A percentile compares a stretch with the other conserved stretches of the same genome.
phyloP scores from a whole-genome alignment of 2,113 vertebrate genomes.

The Cebidichthys violaceus region DNA sequence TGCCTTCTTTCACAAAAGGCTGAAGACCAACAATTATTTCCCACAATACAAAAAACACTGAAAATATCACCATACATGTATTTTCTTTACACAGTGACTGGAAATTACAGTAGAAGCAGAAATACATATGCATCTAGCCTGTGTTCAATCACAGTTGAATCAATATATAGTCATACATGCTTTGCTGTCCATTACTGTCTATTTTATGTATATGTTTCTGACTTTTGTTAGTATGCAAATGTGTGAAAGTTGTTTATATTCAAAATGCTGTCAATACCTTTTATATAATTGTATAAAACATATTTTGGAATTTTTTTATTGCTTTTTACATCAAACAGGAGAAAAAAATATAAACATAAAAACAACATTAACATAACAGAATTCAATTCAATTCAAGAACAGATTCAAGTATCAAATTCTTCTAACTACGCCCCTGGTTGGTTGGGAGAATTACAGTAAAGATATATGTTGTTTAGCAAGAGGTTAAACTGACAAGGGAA shows the following conservation, averaged over 20 bases:
- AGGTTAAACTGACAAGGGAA: background rate
- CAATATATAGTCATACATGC: background rate
- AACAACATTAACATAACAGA: background rate
- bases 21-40: background rate
- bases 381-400: too few species aligned
- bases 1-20: constrained; percentile 8
- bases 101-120: background rate
- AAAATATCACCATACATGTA: background rate
- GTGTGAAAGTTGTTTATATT: constrained; percentile 30
- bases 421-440: background rate
- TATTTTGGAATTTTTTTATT: background rate
- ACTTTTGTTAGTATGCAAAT: constrained; percentile 33
- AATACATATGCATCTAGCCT: background rate
- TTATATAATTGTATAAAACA: constrained; percentile 26
- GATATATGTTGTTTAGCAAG: background rate
- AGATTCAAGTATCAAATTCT: background rate
- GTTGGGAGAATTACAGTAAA: background rate
- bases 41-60: background rate
- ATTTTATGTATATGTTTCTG: constrained; percentile 23
- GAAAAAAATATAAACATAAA: background rate
- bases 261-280: constrained; percentile 17
- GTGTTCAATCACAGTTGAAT: background rate
- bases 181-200: constrained; percentile 11
- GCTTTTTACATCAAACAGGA: background rate
- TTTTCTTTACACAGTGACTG: background rate